Base-by-base conservation (phyloP, 2,797 vertebrate genomes). In the Echeneis naucrates region DNA sequence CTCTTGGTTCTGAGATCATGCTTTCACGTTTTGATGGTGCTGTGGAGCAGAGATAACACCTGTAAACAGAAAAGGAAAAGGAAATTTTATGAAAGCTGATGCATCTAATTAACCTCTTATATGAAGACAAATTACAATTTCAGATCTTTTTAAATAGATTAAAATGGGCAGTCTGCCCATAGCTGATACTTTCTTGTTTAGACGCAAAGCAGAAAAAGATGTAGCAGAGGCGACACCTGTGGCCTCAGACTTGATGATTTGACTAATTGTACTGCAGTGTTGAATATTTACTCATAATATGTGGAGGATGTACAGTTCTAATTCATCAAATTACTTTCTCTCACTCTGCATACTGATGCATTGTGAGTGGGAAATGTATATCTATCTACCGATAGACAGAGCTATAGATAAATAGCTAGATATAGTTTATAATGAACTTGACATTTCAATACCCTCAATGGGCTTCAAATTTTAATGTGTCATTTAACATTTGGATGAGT, bases 41-140 rank as follows among this genome's bases (percentile, higher is more conserved):
- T 76, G 75, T 30, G 33, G 58, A 75, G 37, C 44, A 35, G 59
- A 83, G 81, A 86, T 82, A 87, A 87, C 82, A 85, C 78, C 77
- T 84, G 77, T 63, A 71, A 78, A 58, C 63, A 82, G 53, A 66
- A n/a, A n/a, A n/a, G n/a, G 35, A 65, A 70, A 75, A 68, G 23
- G 33, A 70, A 68, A 75, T 77, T 45, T 51, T 73, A 70, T 75
- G 37, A 68, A 70, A 82, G 64, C 62, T 21, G 59, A 79, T 60
- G 47, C 63, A 54, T 75, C 68, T 81, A 50, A 30, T 74, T 75
- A 84, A 42, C 78, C 32, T 67, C 19, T 84, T 67, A 61, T 33
- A 53, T 67, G 60, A 61, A 76, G 70, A 72, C 68, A 81, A 85
- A 84, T 80, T 76, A 78, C 72, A 70, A 50, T 82, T 84, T 64